Conservation (phyloP, 2,888 invertebrate genomes). For the Drepanosiphum platanoidis region DNA sequence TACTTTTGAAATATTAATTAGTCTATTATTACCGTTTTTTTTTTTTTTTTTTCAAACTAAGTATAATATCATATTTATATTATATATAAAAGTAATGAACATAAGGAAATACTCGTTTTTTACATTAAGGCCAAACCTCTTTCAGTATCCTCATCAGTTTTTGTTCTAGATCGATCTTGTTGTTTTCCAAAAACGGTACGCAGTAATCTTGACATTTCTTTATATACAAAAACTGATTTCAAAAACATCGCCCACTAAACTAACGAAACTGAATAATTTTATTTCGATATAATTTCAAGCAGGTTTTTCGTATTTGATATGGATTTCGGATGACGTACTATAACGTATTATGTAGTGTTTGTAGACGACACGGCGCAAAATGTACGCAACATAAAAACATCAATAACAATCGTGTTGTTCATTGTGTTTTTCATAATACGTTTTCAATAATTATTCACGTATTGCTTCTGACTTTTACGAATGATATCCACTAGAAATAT, state of each 20-base stretch:
- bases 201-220: too few relatives aligned
- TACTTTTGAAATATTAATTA: constrained; percentile 27
- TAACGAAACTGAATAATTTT: too few relatives aligned
- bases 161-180: too few relatives aligned
- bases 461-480: too few relatives aligned
- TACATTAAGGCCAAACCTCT: neutral
- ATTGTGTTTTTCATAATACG: neutral
- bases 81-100: neutral
- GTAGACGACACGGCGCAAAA: neutral
- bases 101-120: neutral
- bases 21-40: neutral
- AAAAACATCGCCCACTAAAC: too few relatives aligned
- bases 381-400: neutral
- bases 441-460: neutral
- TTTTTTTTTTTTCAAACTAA: neutral
- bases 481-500: neutral
- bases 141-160: neutral
- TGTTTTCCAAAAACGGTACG: too few relatives aligned
- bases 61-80: neutral
- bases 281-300: too few relatives aligned
- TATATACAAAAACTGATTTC: too few relatives aligned
- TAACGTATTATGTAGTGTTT: neutral
- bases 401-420: neutral
- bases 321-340: too few relatives aligned
- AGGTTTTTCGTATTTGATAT: too few relatives aligned